phyloP scores from a whole-genome alignment of 2,113 vertebrate species.

The Diadophis punctatus region DNA sequence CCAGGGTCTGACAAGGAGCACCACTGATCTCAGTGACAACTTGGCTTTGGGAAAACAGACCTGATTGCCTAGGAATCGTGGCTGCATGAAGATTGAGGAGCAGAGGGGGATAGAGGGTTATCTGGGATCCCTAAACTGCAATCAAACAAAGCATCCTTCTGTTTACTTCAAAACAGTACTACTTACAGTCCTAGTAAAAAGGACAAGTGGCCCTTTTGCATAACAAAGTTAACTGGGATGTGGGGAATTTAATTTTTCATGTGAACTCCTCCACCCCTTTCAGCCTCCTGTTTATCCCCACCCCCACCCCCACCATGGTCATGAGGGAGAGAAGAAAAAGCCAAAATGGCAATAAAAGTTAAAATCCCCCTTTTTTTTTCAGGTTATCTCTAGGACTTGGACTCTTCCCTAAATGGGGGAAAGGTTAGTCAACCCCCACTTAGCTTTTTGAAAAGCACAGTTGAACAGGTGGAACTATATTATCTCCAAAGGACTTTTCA shows the following conservation, averaged over 20 bases:
- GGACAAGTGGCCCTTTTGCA: background rate
- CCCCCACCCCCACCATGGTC: background rate
- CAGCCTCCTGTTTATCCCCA: background rate
- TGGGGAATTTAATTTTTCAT: background rate
- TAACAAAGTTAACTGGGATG: background rate
- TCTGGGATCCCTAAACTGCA: background rate
- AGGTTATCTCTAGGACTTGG: background rate
- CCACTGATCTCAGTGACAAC: background rate
- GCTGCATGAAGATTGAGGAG: background rate
- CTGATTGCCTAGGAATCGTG: background rate
- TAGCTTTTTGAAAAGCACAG: background rate
- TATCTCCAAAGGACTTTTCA: background rate
- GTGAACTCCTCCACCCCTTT: background rate
- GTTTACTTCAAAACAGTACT: background rate
- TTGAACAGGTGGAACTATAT: background rate
- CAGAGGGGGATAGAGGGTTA: background rate
- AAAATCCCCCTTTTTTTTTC: background rate
- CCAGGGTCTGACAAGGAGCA: background rate
- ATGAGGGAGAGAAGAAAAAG: background rate
- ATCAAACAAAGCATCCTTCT: background rate
- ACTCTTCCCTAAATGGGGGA: background rate
- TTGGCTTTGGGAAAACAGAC: background rate
- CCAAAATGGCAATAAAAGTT: background rate
- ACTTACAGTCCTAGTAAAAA: background rate
- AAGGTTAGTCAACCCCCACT: background rate